These are phyloP conservation scores for Varanus komodoensis DNA, from an alignment of 2,113 vertebrate species.

Conservation along the genomic window DNA sequence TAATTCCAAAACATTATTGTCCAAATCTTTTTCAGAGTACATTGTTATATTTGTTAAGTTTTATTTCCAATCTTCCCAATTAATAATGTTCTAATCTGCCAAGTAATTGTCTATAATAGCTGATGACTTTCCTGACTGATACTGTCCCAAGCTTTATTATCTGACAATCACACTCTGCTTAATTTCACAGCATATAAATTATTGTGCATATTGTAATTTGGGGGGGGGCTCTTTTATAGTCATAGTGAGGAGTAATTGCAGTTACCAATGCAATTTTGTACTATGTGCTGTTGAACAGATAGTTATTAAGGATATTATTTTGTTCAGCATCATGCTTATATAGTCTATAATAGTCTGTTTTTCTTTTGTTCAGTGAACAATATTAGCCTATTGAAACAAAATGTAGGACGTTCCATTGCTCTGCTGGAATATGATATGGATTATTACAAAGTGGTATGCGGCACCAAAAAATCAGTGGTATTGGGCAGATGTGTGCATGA, in stretches of 20 bases:
- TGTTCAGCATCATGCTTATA: not conserved
- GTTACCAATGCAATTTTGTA: not conserved
- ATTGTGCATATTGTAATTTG: not conserved
- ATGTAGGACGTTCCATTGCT: not conserved
- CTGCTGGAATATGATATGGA: not conserved
- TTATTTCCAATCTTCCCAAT: too few species aligned
- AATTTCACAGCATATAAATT: not conserved
- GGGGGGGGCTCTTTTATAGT: not conserved
- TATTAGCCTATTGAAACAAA: not conserved
- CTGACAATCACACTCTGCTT: not conserved
- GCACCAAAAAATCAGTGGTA: not conserved
- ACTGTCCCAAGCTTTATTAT: not conserved
- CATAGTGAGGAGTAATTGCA: not conserved
- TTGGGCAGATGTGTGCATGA: not conserved
- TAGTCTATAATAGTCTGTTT: not conserved
- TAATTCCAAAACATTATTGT: not conserved
- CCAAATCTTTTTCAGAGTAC: not conserved
- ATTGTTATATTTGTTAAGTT: too few species aligned
- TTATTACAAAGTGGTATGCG: not conserved
- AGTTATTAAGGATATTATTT: not conserved
- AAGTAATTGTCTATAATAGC: accelerated
- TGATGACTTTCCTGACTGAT: not conserved
- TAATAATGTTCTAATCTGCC: too few species aligned
- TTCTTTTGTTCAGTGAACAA: not conserved
- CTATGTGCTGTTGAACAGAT: not conserved